A percentile compares a stretch with the other conserved stretches of the same genome.
phyloP scores from a whole-genome alignment of 2,888 invertebrate species.

The Teinopalpus imperialis region DNA sequence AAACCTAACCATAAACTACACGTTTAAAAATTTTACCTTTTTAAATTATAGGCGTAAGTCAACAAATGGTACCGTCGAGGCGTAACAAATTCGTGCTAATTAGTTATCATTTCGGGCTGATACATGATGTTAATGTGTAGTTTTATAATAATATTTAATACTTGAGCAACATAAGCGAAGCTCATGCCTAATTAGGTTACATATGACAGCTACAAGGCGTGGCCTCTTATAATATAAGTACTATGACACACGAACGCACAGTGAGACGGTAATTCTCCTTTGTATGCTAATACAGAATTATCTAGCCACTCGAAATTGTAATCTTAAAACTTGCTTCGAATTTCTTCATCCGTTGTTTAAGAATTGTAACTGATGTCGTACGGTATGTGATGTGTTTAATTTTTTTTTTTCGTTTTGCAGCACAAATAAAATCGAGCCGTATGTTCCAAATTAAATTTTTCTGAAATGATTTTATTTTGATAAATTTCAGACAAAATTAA shows the following conservation, averaged over 20 bases:
- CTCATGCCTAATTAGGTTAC: slow-evolving; percentile 76
- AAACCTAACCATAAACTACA: too few relatives aligned
- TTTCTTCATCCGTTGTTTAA: slow-evolving; percentile 77
- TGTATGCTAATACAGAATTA: slow-evolving; percentile 81
- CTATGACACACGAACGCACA: slow-evolving; percentile 71
- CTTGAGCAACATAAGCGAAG: slow-evolving; percentile 44
- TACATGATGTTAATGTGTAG: slow-evolving; percentile 26
- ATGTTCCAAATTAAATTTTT: too few relatives aligned
- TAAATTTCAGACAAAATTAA: too few relatives aligned
- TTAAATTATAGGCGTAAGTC: too few relatives aligned
- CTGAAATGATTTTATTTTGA: too few relatives aligned
- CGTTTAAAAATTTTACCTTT: too few relatives aligned
- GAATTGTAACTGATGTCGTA: slow-evolving; percentile 36
- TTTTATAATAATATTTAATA: slow-evolving; percentile 34
- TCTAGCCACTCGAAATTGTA: slow-evolving; percentile 80
- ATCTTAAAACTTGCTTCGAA: slow-evolving; percentile 76
- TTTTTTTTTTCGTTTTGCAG: background rate
- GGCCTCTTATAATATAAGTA: slow-evolving; percentile 64
- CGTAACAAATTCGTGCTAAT: too few relatives aligned
- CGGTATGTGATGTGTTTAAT: background rate
- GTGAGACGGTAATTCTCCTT: slow-evolving; percentile 75
- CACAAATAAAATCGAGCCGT: too few relatives aligned
- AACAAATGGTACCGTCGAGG: too few relatives aligned
- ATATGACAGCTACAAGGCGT: slow-evolving; percentile 79
- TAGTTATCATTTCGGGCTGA: slow-evolving; percentile 11